Percentiles rank a stretch among this genome's conserved stretches.
Evolutionary conservation across 2,113 vertebrate genomes (phyloP).

Genomic region (Lampris incognitus): DNA sequence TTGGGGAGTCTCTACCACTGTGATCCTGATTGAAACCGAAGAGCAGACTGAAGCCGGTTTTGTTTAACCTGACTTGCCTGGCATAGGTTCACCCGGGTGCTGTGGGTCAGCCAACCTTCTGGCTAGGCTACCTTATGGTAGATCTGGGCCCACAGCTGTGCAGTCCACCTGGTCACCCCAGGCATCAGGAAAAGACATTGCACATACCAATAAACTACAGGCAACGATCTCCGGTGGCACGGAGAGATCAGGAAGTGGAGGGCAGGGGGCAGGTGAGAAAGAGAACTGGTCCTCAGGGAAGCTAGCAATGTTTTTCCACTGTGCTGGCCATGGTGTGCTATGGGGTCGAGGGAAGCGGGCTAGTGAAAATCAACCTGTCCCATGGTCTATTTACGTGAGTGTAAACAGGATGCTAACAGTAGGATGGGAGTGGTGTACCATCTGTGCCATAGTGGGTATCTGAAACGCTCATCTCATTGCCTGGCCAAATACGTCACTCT

Average conservation of each 20-base stretch:
- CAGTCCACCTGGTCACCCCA: constrained; percentile 69
- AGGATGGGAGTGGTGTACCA: constrained; percentile 45
- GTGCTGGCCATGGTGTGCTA: constrained; percentile 28
- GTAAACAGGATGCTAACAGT: constrained; percentile 70
- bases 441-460: constrained; percentile 41
- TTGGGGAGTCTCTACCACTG: too few relatives aligned
- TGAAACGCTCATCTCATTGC: constrained; percentile 28
- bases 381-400: constrained; percentile 56
- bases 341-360: too few relatives aligned
- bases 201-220: constrained; percentile 35
- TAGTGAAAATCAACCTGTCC: constrained; percentile 56
- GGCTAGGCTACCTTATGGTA: constrained; percentile 55
- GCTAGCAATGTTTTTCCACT: constrained; percentile 60
- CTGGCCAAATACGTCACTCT: constrained; percentile 16
- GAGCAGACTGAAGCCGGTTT: constrained; percentile 3
- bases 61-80: constrained; percentile 25
- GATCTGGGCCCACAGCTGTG: constrained; percentile 69
- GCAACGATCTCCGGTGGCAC: constrained; percentile 45
- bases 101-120: constrained; percentile 37
- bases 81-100: constrained; percentile 45
- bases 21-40: too few relatives aligned
- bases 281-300: constrained; percentile 49
- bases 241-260: constrained; percentile 48
- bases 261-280: constrained; percentile 55
- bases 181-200: constrained; percentile 28